A percentile compares a stretch with the other conserved stretches of the same genome.
phyloP scores from a whole-genome alignment of 2,113 vertebrate species.

The Oncorhynchus clarkii region DNA sequence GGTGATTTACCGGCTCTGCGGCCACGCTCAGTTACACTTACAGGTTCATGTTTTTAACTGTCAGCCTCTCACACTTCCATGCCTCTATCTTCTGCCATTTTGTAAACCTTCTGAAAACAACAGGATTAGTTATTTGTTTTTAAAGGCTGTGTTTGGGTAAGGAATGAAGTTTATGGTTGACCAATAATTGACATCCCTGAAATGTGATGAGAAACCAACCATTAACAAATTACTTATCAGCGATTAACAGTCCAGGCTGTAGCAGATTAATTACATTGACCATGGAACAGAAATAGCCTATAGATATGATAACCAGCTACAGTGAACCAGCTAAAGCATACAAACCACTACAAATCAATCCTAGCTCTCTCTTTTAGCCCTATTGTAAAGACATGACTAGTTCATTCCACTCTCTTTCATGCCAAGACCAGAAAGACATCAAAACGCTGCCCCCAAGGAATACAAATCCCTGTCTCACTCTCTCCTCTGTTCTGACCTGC shows the following conservation, averaged over 20 bases:
- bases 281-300: neutral
- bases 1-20: neutral
- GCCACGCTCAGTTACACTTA: conserved; percentile 1
- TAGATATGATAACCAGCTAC: neutral
- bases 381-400: conserved; percentile 40
- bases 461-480: conserved; percentile 23
- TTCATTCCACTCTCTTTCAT: conserved; percentile 42
- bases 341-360: conserved; percentile 9
- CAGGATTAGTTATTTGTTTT: neutral
- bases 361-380: conserved; percentile 20
- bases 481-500: conserved; percentile 1
- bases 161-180: neutral
- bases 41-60: neutral
- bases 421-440: conserved; percentile 44
- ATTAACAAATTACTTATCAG: neutral
- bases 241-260: neutral
- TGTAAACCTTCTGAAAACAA: neutral
- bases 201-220: neutral
- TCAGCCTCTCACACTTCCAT: neutral
- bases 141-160: neutral
- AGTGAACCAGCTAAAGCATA: neutral
- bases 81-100: neutral
- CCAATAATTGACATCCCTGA: neutral
- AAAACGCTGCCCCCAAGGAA: conserved; percentile 18
- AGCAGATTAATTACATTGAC: neutral